Evolutionary conservation across 2,888 invertebrate species (phyloP).

Genomic region (Apocheima hispidaria): DNA sequence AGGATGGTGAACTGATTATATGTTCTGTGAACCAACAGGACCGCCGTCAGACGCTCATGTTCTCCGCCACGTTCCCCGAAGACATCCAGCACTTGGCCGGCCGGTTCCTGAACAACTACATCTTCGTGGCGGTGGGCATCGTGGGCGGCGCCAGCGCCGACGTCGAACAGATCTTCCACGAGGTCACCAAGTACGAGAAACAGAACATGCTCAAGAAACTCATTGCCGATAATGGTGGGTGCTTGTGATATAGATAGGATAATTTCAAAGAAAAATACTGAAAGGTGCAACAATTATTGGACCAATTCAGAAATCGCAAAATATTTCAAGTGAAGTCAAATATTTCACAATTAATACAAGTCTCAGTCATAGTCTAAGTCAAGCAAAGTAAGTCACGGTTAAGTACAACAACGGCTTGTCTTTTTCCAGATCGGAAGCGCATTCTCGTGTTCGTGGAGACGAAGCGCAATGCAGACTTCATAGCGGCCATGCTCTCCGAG

Average conservation of each 20-base stretch:
- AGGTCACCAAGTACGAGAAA: conserved; percentile 91
- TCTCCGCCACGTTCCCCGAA: conserved; percentile 99
- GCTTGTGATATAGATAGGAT: too few relatives aligned
- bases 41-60: conserved; percentile 99
- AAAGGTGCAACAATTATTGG: background rate
- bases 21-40: too few relatives aligned
- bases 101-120: conserved; percentile 91
- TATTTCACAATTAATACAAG: too few relatives aligned
- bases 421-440: conserved; percentile 72
- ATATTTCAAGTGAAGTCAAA: too few relatives aligned
- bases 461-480: conserved; percentile 95
- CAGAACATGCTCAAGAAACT: conserved; percentile 90
- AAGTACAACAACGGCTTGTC: background rate
- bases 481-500: conserved; percentile 93
- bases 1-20: too few relatives aligned
- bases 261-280: too few relatives aligned
- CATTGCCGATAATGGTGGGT: conserved; percentile 85
- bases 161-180: conserved; percentile 92
- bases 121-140: conserved; percentile 96
- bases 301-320: too few relatives aligned
- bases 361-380: too few relatives aligned
- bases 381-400: background rate
- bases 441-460: conserved; percentile 96
- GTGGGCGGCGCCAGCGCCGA: conserved; percentile 97
- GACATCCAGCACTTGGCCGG: conserved; percentile 96